Evolutionary conservation across 2,888 invertebrate genomes (phyloP), one percentile per base, ranked within the genome.

Genomic region (Amaurobius ferox): DNA sequence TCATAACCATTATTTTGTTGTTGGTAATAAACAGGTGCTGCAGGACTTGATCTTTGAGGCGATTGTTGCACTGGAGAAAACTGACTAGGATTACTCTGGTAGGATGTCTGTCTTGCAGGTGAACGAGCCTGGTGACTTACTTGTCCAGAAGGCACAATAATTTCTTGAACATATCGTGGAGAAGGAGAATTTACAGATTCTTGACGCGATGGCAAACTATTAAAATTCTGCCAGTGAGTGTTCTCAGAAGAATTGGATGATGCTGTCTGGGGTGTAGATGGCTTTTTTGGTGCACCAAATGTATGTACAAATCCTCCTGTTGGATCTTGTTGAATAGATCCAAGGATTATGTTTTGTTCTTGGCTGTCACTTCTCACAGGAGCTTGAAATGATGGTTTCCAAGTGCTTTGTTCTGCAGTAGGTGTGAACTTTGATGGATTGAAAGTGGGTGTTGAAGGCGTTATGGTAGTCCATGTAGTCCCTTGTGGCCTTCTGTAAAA

Each of bases 281-380:
- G 13, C 32, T 73, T 86, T 39, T 76, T 86, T 3, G 79, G 79
- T 28, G 79, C 32, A n/a, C 86, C 86, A n/a, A 86, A 86, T 23
- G 86, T 86, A 13, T 86, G 86, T 3, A 86, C 86, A 26, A 73
- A 86, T 26, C 86, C 86, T 23, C 86, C 86, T 5, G 79, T 70
- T 1, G 86, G 72, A 48, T 86, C 86, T 26, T 32, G 44, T 74
- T 74, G 44, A 3, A 86, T 79, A 35, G 79, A 70, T n/a, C 77
- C 86, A 35, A 30, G 48, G 6, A 86, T 86, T 11, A 86, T 68
- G 13, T 77, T 71, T 0, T 11, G 30, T n/a, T 74, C 68, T 39
- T 62, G 28, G 30, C 39, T 40, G 29, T 29, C 32, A 2, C 28
- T 39, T 9, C 19, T 5, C 6, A 2, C 32, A 9, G 73, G 6